Evolutionary conservation across 2,888 invertebrate genomes (phyloP).

Genomic region (Ennomos quercinarius): DNA sequence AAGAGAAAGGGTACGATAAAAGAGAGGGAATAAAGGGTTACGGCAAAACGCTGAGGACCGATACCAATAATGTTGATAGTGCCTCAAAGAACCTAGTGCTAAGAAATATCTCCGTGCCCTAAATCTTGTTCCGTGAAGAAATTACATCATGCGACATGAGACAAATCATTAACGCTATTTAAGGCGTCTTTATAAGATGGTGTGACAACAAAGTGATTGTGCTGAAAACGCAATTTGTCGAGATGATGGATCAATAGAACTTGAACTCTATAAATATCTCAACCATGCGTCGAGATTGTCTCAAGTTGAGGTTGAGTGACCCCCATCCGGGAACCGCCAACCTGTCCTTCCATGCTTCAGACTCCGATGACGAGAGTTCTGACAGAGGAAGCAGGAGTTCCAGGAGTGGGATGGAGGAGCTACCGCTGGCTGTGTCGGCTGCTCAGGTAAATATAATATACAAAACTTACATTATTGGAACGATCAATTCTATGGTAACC

Average conservation of each 20-base stretch:
- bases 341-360: slow-evolving; percentile 71
- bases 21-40: too few relatives aligned
- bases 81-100: too few relatives aligned
- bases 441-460: slow-evolving; percentile 59
- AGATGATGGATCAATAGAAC: slow-evolving; percentile 6
- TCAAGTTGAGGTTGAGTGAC: slow-evolving; percentile 78
- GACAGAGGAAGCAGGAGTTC: slow-evolving; percentile 63
- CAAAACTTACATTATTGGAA: too few relatives aligned
- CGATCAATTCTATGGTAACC: too few relatives aligned
- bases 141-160: too few relatives aligned
- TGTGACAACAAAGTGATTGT: slow-evolving; percentile 33
- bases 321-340: slow-evolving; percentile 67
- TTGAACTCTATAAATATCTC: not conserved
- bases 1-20: too few relatives aligned
- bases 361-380: slow-evolving; percentile 76
- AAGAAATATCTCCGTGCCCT: too few relatives aligned
- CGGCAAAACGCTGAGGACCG: too few relatives aligned
- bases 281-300: slow-evolving; percentile 74
- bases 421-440: slow-evolving; percentile 60
- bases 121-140: too few relatives aligned
- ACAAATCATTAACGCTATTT: too few relatives aligned
- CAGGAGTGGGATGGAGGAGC: slow-evolving; percentile 54
- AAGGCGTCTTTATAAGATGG: slow-evolving; percentile 12
- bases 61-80: too few relatives aligned
- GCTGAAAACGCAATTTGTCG: slow-evolving; percentile 37